Evolutionary conservation across 2,888 invertebrate genomes (phyloP).

Genomic region (Oscheius sp.): DNA sequence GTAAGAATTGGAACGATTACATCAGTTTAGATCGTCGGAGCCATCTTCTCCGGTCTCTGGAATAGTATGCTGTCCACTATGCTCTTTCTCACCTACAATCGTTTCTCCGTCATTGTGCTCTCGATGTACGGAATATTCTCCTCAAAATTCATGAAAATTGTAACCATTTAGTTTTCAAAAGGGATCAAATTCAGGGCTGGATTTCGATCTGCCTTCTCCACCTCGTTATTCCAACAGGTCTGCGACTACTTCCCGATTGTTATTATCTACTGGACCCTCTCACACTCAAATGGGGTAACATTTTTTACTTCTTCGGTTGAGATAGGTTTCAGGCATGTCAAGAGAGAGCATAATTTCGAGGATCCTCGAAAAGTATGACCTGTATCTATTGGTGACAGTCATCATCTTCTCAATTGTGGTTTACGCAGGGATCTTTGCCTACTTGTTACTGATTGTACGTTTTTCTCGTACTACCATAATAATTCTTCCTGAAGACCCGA

Average conservation of each 20-base stretch:
- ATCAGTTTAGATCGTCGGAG: conserved; percentile 2
- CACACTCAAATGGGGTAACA: conserved; percentile 9
- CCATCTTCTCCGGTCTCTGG: conserved; percentile 15
- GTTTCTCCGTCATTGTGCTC: conserved; percentile 2
- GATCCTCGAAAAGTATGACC: neutral
- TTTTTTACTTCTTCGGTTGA: neutral
- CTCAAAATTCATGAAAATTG: neutral
- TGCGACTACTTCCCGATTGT: neutral
- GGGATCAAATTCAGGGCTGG: neutral
- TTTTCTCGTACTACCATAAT: no score
- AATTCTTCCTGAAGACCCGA: neutral
- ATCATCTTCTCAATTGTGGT: conserved; percentile 1
- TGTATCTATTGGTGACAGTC: neutral
- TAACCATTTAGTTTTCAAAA: neutral
- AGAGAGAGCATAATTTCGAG: neutral
- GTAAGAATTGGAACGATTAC: neutral
- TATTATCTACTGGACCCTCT: neutral
- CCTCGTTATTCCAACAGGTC: neutral
- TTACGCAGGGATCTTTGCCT: neutral
- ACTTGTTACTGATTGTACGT: neutral
- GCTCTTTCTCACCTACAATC: conserved; percentile 11
- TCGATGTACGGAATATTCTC: neutral
- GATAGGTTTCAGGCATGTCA: neutral
- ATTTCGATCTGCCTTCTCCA: neutral
- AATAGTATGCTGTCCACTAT: neutral